phyloP scores from a whole-genome alignment of 2,797 vertebrate genomes.

The Crypturellus tataupa region DNA sequence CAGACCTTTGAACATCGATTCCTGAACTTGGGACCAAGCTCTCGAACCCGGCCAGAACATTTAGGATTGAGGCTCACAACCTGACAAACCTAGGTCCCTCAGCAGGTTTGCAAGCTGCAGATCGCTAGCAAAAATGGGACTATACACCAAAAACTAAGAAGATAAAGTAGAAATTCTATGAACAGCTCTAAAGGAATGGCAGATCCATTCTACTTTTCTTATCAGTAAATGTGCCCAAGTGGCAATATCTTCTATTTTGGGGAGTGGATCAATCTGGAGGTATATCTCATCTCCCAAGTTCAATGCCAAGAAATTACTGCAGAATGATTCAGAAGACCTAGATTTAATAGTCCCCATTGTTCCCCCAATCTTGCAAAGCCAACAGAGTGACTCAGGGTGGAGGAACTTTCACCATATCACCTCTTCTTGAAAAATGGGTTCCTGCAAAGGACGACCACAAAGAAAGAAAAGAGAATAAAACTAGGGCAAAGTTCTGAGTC shows the following conservation, averaged over 20 bases:
- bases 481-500: not conserved
- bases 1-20: not conserved
- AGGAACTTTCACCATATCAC: not conserved
- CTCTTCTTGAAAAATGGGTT: not conserved
- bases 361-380: not conserved
- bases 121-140: not conserved
- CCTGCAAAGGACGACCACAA: not conserved
- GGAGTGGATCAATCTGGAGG: slow-evolving; percentile 19
- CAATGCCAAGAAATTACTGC: slow-evolving; percentile 42
- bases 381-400: not conserved
- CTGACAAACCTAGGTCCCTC: not conserved
- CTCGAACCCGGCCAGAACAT: not conserved
- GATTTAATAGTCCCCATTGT: slow-evolving; percentile 12
- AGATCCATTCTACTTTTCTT: not conserved
- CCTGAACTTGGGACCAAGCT: not conserved
- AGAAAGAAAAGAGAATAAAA: not conserved
- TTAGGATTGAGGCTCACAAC: accelerated
- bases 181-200: not conserved
- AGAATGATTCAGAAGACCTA: slow-evolving; percentile 47
- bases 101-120: not conserved
- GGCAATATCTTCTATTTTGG: not conserved
- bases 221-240: not conserved
- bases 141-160: not conserved
- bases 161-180: not conserved
- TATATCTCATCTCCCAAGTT: slow-evolving; percentile 7